Base-by-base conservation (phyloP, 2,888 invertebrate species). In the Lingula anatina region DNA sequence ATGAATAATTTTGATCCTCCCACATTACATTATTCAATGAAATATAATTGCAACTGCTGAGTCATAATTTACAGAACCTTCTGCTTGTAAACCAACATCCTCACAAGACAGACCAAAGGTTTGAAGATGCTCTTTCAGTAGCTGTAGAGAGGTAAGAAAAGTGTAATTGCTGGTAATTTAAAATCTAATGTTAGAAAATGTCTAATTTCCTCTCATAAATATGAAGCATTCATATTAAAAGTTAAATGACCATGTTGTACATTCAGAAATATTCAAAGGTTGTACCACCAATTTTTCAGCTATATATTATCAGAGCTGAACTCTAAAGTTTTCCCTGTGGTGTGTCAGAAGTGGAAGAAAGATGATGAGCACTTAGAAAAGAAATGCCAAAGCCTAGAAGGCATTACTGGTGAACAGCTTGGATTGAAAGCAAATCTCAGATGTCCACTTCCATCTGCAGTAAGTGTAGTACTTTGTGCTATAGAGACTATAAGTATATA, bases 371-470 rank as follows among this genome's bases (percentile, higher is more conserved):
- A 40, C 0, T 49, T 74, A 27, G 49, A 57, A 3, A 45, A 56
- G 1, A 69, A 68, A 54, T 64, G 68, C 54, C 48, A 50, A 25
- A 54, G 60, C 41, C 55, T 69, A 15, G 53, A 51, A 25, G 54
- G 59, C 39, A 51, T 72, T 7, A 67, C 64, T 1, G 54, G 68
- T 4, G 64, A 66, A 41, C 62, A 66, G 45, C 62, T 75, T 18
- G 67, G 68, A 15, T 65, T 73, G 12, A 53, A 54, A 5, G 55
- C 56, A 39, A 53, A 62, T 25, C 69, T 75, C 50, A 62, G 64
- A 40, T 71, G 70, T 57, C 66, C 67, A n/a, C 53, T 70, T 5
- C 68, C 68, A 3, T 53, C 59, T 41, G 68, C 73, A 12, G 75
- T 73, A 55, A 68, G 71, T 66, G n/a, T 23, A 3, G n/a, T n/a